Evolutionary conservation across 2,888 invertebrate genomes (phyloP).

Genomic region (Cremastinae sp.): DNA sequence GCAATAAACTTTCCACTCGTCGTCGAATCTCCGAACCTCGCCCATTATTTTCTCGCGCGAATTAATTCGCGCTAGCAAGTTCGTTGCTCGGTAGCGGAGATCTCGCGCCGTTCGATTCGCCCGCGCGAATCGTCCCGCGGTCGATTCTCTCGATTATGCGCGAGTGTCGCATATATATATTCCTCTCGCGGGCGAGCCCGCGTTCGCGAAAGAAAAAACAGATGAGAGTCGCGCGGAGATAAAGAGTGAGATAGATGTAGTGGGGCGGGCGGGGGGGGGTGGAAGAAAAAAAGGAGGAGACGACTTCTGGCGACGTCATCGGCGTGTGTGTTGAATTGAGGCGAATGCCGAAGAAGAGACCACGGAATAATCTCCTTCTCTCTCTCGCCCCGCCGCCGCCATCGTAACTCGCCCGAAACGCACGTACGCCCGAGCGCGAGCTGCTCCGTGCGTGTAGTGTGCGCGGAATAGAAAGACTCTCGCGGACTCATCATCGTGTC

Average conservation of each 20-base stretch:
- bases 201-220: conserved; percentile 32
- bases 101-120: neutral
- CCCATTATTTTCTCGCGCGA: too few species aligned
- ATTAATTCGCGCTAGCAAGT: conserved; percentile 6
- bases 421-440: conserved; percentile 69
- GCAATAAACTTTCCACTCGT: too few species aligned
- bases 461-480: conserved; percentile 33
- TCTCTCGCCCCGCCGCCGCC: conserved; percentile 58
- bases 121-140: neutral
- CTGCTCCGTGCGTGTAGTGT: conserved; percentile 13
- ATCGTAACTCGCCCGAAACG: conserved; percentile 72
- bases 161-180: conserved; percentile 8
- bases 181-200: conserved; percentile 13
- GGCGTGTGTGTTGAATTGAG: conserved; percentile 46
- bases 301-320: conserved; percentile 34
- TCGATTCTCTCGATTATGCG: conserved; percentile 16
- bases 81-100: neutral
- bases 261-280: too few species aligned
- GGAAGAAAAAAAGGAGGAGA: conserved; percentile 19
- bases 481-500: conserved; percentile 53
- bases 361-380: conserved; percentile 61
- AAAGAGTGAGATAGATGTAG: too few species aligned
- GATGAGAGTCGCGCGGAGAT: too few species aligned
- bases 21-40: too few species aligned
- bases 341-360: conserved; percentile 51